Evolutionary conservation across 2,888 invertebrate genomes (phyloP).

Genomic region (Tetranychus piercei): DNA sequence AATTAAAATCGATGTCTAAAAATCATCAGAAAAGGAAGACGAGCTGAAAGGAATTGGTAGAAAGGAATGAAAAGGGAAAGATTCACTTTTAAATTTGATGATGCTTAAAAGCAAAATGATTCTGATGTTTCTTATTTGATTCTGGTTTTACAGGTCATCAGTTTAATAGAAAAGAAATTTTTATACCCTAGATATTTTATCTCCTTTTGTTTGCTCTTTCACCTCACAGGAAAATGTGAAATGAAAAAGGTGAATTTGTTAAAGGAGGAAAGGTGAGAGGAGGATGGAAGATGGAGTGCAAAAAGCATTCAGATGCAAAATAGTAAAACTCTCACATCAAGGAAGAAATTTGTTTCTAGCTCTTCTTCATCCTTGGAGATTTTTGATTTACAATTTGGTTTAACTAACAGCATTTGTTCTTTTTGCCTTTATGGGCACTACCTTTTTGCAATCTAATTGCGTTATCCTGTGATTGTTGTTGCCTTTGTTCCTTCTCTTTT

Average conservation of each 20-base stretch:
- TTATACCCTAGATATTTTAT: neutral
- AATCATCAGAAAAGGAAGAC: no score
- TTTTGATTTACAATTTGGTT: neutral
- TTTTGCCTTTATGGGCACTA: constrained; percentile 28
- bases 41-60: neutral
- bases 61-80: neutral
- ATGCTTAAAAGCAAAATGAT: neutral
- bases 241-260: neutral
- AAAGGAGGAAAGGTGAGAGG: neutral
- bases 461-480: constrained; percentile 31
- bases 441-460: constrained; percentile 5
- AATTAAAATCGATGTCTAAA: no score
- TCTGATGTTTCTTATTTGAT: neutral
- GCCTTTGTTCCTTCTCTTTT: constrained; percentile 44
- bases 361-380: neutral
- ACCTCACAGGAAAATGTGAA: neutral
- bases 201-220: neutral
- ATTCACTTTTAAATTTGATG: neutral
- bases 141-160: neutral
- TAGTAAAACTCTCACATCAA: neutral
- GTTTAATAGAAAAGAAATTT: neutral
- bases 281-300: constrained; percentile 6
- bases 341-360: neutral
- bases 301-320: constrained; percentile 1
- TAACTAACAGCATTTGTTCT: constrained; percentile 29